A percentile compares a stretch with the other conserved stretches of the same genome.
Conservation (phyloP, 2,113 vertebrate genomes). For the Pelvicachromis taeniatus region DNA sequence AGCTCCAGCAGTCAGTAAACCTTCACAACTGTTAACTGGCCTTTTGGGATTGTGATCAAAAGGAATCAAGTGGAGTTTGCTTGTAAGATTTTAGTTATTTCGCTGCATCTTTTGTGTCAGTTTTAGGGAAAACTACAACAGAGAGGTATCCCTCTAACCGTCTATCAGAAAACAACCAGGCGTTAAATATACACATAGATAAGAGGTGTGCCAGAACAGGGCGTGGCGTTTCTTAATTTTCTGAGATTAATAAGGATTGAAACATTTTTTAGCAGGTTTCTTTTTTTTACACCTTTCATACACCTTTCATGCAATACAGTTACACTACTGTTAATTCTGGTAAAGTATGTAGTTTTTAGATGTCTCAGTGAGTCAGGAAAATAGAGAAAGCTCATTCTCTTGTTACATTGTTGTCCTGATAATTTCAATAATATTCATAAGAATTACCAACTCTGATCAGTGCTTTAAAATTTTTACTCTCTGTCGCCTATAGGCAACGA, state of each 20-base stretch:
- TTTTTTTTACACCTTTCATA: no score
- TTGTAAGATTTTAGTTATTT: not conserved
- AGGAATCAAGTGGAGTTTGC: not conserved
- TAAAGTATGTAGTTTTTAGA: not conserved
- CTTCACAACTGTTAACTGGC: constrained; percentile 9
- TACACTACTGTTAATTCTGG: not conserved
- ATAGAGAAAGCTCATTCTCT: not conserved
- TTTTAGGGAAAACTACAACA: not conserved
- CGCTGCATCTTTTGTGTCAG: not conserved
- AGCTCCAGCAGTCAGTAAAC: constrained; percentile 27
- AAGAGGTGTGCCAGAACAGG: not conserved
- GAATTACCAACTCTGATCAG: not conserved
- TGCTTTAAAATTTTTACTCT: not conserved
- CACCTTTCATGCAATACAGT: not conserved
- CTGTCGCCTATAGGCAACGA: not conserved
- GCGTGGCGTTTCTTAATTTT: not conserved
- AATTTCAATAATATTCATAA: not conserved
- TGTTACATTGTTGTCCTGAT: not conserved
- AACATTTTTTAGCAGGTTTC: not conserved
- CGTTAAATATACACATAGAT: not conserved
- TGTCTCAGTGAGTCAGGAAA: not conserved
- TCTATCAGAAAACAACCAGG: not conserved
- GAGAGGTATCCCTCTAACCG: not conserved
- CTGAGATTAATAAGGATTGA: not conserved
- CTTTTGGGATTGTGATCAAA: not conserved